Conservation (phyloP, 2,113 vertebrate species). For the Mellivora capensis region DNA sequence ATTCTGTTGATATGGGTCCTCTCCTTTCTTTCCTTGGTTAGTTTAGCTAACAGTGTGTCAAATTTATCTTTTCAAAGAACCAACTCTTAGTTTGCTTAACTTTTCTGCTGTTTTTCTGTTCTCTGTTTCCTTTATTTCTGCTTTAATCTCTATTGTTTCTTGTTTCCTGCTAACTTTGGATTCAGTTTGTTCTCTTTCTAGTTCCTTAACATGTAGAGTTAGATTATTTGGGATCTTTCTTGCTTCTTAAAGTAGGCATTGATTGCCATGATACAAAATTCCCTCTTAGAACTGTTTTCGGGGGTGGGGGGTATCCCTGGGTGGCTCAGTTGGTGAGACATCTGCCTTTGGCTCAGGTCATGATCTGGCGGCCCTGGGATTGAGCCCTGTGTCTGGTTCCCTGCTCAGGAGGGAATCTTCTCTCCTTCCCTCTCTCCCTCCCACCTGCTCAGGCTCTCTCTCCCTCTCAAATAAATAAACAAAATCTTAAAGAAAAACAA, state of each 20-base stretch:
- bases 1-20: background rate
- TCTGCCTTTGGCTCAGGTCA: background rate
- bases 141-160: background rate
- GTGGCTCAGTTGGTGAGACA: background rate
- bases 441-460: background rate
- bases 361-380: background rate
- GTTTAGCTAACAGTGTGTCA: background rate
- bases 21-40: background rate
- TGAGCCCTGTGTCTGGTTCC: background rate
- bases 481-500: background rate
- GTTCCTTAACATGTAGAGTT: background rate
- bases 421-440: background rate
- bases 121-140: background rate
- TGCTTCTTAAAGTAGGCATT: background rate
- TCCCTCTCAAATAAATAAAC: background rate
- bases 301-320: background rate
- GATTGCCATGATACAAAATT: background rate
- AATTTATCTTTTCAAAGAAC: background rate
- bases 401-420: background rate
- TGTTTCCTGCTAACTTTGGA: background rate
- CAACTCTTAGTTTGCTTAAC: background rate
- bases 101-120: background rate
- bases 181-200: background rate
- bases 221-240: background rate
- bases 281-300: background rate